Base-by-base conservation (phyloP, 2,113 vertebrate genomes). In the Natator depressus region DNA sequence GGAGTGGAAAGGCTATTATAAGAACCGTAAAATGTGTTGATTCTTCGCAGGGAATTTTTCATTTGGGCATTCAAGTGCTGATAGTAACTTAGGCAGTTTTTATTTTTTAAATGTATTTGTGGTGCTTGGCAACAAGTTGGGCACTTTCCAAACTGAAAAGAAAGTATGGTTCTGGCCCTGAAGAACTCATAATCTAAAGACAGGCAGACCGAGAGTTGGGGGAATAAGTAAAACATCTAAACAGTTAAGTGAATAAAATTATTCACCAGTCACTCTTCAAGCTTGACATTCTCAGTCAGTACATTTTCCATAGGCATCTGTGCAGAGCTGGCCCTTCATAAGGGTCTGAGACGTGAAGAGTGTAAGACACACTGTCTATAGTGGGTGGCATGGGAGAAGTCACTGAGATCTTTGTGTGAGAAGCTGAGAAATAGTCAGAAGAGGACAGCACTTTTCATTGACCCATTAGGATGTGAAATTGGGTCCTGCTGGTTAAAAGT, bases 51-150 rank as follows among this genome's bases (percentile, higher is more conserved):
- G 90, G 62, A 57, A 91, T 47, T 13, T 87, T 82, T 47, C 79
- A 46, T 46, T 91, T 91, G 59, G 29, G 95, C 5, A 42, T 76
- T 84, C 38, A 46, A 51, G 47, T 84, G 90, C 51, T 72, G 51
- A 24, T 82, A 84, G 55, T 93, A 89, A 92, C 92, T 92, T 82
- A 62, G n/a, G 3, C 27, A 91, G 72, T 49, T 84, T 93, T 93
- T 76, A 87, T 80, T 89, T 94, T 5, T 84, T 89, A 72, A 1
- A 65, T 90, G 93, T 92, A n/a, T 90, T 85, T 2, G 0, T 93
- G 50, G 29, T 75, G 85, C 92, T 88, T 92, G 83, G 84, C 62
- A 62, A 11, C 51, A 46, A 84, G 78, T 95, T 84, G 2, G 4
- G 3, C 7, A 42, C 72, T 95, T 94, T 96, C 81, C 5, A 29